Conservation (phyloP, 1,140 invertebrate species). For the Battus philenor region DNA sequence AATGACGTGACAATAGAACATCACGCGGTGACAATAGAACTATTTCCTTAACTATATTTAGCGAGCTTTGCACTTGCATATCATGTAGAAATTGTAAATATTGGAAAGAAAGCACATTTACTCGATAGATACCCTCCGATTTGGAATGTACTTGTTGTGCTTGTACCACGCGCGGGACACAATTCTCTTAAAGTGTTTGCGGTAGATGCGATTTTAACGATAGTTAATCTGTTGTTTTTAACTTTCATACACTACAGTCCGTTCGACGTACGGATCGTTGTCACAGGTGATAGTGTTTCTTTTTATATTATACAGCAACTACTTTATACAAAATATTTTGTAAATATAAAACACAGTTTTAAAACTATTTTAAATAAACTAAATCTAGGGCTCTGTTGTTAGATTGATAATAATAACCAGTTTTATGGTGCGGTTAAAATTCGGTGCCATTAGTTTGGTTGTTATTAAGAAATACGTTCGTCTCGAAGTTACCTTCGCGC, state of each 20-base stretch:
- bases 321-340: conserved; percentile 7
- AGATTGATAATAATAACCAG: conserved; percentile 20
- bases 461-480: conserved; percentile 46
- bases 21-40: conserved; percentile 56
- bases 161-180: conserved; percentile 8
- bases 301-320: conserved; percentile 3
- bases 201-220: conserved; percentile 3
- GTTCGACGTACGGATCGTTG: neutral
- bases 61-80: conserved; percentile 76
- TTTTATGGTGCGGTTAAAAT: conserved; percentile 56
- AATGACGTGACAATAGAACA: no score
- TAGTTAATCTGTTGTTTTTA: conserved; percentile 11
- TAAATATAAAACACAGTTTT: conserved; percentile 8
- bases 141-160: conserved; percentile 12
- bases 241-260: conserved; percentile 2
- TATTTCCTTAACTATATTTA: conserved; percentile 66
- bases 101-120: conserved; percentile 47
- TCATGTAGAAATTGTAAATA: conserved; percentile 71
- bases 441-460: conserved; percentile 67
- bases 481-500: conserved; percentile 43
- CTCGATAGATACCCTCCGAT: conserved; percentile 10
- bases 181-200: neutral
- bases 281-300: neutral
- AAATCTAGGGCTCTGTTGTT: neutral
- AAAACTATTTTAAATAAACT: neutral